A percentile compares a stretch with the other conserved stretches of the same genome.
These are phyloP conservation scores for Cuculus canorus DNA, from an alignment of 2,797 vertebrate genomes.

Conservation along the genomic window DNA sequence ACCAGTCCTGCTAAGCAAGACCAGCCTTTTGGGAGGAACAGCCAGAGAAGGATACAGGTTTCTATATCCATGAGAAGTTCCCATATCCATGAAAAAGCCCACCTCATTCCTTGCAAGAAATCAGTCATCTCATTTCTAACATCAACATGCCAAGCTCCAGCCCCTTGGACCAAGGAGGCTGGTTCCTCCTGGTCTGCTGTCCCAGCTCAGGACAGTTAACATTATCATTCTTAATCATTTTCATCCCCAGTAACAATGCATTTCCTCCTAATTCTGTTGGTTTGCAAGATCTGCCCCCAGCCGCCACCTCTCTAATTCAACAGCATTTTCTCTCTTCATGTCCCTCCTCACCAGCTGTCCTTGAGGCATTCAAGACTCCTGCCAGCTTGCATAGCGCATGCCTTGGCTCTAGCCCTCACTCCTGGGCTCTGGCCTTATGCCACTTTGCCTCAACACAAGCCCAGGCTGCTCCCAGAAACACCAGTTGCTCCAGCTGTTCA, in stretches of 20 bases:
- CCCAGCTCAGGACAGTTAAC: neutral
- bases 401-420: neutral
- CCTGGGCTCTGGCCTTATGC: neutral
- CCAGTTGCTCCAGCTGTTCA: accelerated
- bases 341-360: neutral
- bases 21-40: neutral
- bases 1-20: too few species aligned
- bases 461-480: neutral
- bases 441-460: neutral
- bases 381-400: neutral
- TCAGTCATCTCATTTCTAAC: neutral
- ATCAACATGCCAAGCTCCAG: neutral
- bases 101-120: neutral
- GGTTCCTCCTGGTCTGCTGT: too few species aligned
- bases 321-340: neutral
- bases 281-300: neutral
- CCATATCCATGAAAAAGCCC: neutral
- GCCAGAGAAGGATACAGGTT: neutral
- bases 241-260: neutral
- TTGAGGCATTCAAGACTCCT: neutral
- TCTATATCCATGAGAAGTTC: neutral
- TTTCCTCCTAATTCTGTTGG: neutral
- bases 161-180: too few species aligned
- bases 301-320: neutral
- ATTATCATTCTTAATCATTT: neutral